Evolutionary conservation across 2,797 vertebrate species (phyloP).

Genomic region (Premnoplex brunnescens): DNA sequence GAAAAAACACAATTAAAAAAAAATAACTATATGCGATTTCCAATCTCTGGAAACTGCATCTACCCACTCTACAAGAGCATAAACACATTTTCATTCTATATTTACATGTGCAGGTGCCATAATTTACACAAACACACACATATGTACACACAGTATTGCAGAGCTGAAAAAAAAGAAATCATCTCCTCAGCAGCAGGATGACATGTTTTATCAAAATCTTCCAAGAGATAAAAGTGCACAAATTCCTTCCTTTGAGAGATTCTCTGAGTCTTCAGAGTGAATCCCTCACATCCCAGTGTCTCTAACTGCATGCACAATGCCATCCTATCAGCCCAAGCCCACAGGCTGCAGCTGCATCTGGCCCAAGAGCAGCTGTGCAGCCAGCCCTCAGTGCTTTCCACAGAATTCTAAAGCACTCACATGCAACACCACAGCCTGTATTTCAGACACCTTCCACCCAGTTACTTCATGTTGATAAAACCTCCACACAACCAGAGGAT

Average conservation of each 20-base stretch:
- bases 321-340: neutral
- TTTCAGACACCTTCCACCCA: neutral
- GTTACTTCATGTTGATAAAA: neutral
- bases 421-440: neutral
- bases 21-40: neutral
- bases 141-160: neutral
- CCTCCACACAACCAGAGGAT: neutral
- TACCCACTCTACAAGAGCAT: neutral
- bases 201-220: neutral
- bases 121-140: neutral
- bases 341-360: neutral
- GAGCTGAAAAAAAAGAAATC: neutral
- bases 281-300: too few species aligned
- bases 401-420: neutral
- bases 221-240: neutral
- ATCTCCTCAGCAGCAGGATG: neutral
- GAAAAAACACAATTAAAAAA: neutral
- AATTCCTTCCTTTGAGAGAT: neutral
- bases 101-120: neutral
- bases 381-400: neutral
- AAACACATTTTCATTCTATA: neutral
- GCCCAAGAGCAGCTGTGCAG: too few species aligned
- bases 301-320: neutral
- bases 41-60: neutral
- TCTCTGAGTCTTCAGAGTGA: neutral